Evolutionary conservation across 2,888 invertebrate species (phyloP).

Genomic region (Candidula unifasciata): DNA sequence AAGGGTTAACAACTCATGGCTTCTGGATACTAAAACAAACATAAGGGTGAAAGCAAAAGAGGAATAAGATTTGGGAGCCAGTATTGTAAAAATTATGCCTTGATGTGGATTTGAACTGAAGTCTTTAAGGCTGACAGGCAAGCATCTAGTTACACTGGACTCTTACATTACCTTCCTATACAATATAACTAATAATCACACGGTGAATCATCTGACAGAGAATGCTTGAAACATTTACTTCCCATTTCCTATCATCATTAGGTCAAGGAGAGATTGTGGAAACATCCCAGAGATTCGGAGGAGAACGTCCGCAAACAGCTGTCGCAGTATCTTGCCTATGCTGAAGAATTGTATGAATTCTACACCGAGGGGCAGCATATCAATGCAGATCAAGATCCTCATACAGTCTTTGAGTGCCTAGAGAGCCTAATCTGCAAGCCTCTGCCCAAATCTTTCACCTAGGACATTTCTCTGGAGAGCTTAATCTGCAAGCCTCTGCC

Average conservation of each 20-base stretch:
- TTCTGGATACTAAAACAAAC: too few species aligned
- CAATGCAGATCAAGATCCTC: conserved; percentile 77
- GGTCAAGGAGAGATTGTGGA: conserved; percentile 50
- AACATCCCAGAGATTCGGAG: conserved; percentile 71
- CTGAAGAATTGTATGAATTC: conserved; percentile 74
- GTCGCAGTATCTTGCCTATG: conserved; percentile 70
- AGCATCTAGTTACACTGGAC: too few species aligned
- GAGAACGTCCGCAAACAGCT: conserved; percentile 69
- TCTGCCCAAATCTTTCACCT: conserved; percentile 67
- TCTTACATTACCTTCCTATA: too few species aligned
- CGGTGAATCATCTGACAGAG: too few species aligned
- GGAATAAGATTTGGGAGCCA: too few species aligned
- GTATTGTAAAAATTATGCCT: too few species aligned
- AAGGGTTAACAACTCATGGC: too few species aligned
- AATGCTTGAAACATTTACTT: too few species aligned
- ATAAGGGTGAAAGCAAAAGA: too few species aligned
- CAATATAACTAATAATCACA: too few species aligned
- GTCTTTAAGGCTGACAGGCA: too few species aligned
- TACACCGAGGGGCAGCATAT: conserved; percentile 74
- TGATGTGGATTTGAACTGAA: too few species aligned
- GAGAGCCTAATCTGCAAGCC: conserved; percentile 78
- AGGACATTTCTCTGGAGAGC: conserved; percentile 73
- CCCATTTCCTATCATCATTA: background rate
- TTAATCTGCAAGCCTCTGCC: conserved; percentile 77
- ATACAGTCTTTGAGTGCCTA: conserved; percentile 78